Conservation (phyloP, 2,113 vertebrate species). For the Hemibagrus wyckioides region DNA sequence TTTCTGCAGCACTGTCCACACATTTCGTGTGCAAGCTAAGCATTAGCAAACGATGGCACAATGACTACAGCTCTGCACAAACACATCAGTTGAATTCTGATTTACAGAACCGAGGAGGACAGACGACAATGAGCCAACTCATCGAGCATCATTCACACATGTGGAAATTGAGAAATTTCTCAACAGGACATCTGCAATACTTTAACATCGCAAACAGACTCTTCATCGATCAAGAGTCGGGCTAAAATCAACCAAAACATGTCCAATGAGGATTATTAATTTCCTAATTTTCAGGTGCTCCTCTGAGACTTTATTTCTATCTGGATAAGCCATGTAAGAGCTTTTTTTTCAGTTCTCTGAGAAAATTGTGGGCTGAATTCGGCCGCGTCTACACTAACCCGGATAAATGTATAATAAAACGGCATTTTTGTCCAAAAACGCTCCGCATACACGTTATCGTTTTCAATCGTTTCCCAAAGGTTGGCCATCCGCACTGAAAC, state of each 20-base stretch:
- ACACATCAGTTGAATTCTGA: background rate
- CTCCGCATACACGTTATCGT: too few species aligned
- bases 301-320: background rate
- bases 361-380: too few species aligned
- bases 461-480: too few species aligned
- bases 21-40: constrained; percentile 39
- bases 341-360: background rate
- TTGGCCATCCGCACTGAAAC: too few species aligned
- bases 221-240: too few species aligned
- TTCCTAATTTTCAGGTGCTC: background rate
- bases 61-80: constrained; percentile 2
- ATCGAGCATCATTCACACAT: background rate
- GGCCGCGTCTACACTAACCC: too few species aligned
- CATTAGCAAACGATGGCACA: background rate
- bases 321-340: background rate
- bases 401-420: too few species aligned
- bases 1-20: constrained; percentile 35
- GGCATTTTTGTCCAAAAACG: too few species aligned
- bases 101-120: background rate
- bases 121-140: background rate
- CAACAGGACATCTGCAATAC: constrained; percentile 16
- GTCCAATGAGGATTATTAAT: background rate
- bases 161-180: constrained; percentile 21
- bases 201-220: background rate
- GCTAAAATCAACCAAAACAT: background rate